Evolutionary conservation across 2,797 vertebrate species (phyloP).

Genomic region (Peromyscus melanophrys): DNA sequence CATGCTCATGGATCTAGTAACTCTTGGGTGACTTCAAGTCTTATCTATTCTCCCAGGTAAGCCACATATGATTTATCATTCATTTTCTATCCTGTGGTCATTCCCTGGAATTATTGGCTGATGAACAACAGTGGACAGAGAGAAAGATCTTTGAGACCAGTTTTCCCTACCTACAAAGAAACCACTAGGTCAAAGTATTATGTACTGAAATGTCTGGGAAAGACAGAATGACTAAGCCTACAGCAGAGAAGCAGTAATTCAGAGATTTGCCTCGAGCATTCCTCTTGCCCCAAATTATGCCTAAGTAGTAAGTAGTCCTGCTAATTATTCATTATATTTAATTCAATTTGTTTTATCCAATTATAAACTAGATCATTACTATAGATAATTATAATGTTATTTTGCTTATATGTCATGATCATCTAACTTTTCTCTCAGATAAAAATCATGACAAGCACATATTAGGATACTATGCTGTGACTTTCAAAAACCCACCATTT

Average conservation of each 20-base stretch:
- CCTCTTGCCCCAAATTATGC: background rate
- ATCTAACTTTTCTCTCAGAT: constrained; percentile 38
- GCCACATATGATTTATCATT: background rate
- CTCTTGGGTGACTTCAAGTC: background rate
- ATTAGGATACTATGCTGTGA: background rate
- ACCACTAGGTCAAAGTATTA: background rate
- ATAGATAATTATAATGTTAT: background rate
- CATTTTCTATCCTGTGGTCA: background rate
- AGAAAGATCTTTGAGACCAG: background rate
- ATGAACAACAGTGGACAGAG: background rate
- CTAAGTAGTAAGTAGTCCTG: background rate
- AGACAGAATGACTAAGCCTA: background rate
- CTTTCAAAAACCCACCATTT: background rate
- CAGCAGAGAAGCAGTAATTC: background rate
- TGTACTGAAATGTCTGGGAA: background rate
- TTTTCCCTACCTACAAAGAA: background rate
- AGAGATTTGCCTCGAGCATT: background rate
- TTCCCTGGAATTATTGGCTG: background rate
- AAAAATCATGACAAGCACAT: background rate
- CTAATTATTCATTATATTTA: constrained; percentile 28
- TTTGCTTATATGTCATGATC: constrained; percentile 2
- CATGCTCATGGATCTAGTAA: background rate
- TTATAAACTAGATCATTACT: constrained; percentile 30
- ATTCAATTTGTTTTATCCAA: constrained; percentile 18
- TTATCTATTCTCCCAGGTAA: background rate